Base-by-base conservation (phyloP, 2,888 invertebrate genomes). In the Apodemia zela region DNA sequence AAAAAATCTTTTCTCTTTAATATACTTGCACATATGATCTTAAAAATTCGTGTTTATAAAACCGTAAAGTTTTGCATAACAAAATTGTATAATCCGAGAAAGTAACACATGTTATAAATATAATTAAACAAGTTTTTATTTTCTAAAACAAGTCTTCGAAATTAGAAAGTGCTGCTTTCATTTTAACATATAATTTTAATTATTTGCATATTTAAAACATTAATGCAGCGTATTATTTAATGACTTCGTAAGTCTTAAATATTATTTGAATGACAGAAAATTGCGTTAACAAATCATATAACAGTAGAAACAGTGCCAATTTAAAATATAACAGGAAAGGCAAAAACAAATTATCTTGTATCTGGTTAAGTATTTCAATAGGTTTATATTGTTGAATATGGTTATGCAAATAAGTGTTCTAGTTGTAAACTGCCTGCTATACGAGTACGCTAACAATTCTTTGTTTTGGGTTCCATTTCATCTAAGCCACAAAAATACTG, bases 101-200 rank as follows among this genome's bases (percentile, higher is more conserved):
- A 51, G 51, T 13, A 11, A 51, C 51, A 51, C 51, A 21, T 18
- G 51, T 51, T 51, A 51, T 18, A 51, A 18, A 21, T 51, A 21
- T 51, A 51, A 51, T 51, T 51, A 21, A 13, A 51, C 51, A 21
- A 51, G 18, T 6, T 51, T 18, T 49, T 51, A 51, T 18, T 51
- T 51, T 51, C 51, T 51, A 51, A 51, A 51, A 51, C 51, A 51
- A 51, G 51, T 51, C 17, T 18, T 51, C 51, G 17, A 51, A 51
- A 11, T 51, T 51, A 51, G 51, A 51, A 51, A 51, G 51, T 51
- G 10, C 21, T 21, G 21, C 51, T 51, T 51, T 51, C 51, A 21
- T 51, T 51, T 51, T 51, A 21, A 11, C 21, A 51, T 51, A 25
- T 51, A 18, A 51, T 51, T 25, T 18, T 51, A 51, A 6, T 51